Conservation (phyloP, 2,888 invertebrate genomes). For the Cybosia mesomella region DNA sequence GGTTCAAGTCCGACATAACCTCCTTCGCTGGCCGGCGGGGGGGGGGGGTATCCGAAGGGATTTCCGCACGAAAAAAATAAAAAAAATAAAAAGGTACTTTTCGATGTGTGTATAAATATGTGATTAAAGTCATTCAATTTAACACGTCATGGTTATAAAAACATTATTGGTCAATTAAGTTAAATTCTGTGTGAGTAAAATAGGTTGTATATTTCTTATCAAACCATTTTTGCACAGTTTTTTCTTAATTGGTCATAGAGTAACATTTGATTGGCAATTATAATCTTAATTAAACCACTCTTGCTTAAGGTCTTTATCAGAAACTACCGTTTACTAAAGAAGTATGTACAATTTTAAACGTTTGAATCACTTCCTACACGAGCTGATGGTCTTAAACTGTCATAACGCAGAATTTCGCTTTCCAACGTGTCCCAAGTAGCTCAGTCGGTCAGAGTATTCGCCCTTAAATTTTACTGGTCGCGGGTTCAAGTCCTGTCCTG, state of each 20-base stretch:
- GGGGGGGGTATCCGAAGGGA: no score
- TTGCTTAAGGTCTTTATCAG: slow-evolving; percentile 1
- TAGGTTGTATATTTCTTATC: slow-evolving; percentile 40
- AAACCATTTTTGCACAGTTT: slow-evolving; percentile 29
- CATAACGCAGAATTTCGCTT: background rate
- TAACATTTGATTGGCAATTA: slow-evolving; percentile 48
- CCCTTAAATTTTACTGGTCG: no score
- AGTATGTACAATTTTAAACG: background rate
- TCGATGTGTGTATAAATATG: no score
- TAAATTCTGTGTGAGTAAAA: slow-evolving; percentile 2
- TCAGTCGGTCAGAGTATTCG: no score
- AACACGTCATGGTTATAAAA: background rate
- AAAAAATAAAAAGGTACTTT: no score
- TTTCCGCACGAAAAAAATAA: no score
- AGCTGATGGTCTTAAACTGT: background rate
- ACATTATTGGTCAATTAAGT: slow-evolving; percentile 8
- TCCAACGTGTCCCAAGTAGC: no score
- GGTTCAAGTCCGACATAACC: no score
- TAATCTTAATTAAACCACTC: slow-evolving; percentile 33
- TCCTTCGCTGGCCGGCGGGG: no score
- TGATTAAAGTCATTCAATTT: background rate
- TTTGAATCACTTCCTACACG: background rate
- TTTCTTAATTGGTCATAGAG: slow-evolving; percentile 51
- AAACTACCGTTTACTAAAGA: background rate
- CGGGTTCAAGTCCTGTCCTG: no score